Percentiles rank a stretch among this genome's conserved stretches.
Evolutionary conservation across 2,888 invertebrate species (phyloP).

Genomic region (Tromatobia lineatoria): DNA sequence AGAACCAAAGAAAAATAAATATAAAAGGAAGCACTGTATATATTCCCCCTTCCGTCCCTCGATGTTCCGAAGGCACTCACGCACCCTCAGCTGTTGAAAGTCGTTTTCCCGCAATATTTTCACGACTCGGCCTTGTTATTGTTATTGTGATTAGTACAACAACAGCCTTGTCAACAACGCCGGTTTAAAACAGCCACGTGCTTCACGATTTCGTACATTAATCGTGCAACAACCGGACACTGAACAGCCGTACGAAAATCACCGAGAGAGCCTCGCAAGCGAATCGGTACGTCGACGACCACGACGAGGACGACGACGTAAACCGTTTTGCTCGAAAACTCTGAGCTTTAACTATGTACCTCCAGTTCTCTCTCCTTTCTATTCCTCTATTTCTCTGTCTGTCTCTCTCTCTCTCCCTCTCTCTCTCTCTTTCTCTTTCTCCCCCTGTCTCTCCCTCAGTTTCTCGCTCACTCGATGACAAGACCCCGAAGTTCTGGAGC

Average conservation of each 20-base stretch:
- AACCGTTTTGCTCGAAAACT: conserved; percentile 64
- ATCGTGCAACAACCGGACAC: not conserved
- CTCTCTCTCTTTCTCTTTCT: conserved; percentile 50
- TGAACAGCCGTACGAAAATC: conserved; percentile 15
- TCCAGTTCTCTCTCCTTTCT: conserved; percentile 35
- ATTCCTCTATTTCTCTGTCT: conserved; percentile 54
- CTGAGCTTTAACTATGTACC: conserved; percentile 26
- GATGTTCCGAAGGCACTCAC: not conserved
- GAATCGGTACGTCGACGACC: conserved; percentile 57
- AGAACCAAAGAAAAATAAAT: not conserved
- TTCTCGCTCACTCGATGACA: conserved; percentile 58
- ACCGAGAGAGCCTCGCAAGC: conserved; percentile 63
- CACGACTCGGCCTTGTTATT: not conserved
- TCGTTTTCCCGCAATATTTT: not conserved
- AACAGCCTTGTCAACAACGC: not conserved
- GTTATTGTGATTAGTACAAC: not conserved
- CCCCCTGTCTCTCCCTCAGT: conserved; percentile 33
- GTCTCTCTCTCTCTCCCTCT: conserved; percentile 24
- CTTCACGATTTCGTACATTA: not conserved
- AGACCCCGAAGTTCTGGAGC: conserved; percentile 53
- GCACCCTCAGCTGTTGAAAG: not conserved
- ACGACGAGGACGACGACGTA: conserved; percentile 55
- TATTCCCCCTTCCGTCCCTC: not conserved
- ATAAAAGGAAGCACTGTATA: not conserved
- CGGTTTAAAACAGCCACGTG: not conserved